Percentiles rank a stretch among this genome's conserved stretches.
phyloP scores from a whole-genome alignment of 1,140 invertebrate genomes.

The Drosophila pallidifrons region DNA sequence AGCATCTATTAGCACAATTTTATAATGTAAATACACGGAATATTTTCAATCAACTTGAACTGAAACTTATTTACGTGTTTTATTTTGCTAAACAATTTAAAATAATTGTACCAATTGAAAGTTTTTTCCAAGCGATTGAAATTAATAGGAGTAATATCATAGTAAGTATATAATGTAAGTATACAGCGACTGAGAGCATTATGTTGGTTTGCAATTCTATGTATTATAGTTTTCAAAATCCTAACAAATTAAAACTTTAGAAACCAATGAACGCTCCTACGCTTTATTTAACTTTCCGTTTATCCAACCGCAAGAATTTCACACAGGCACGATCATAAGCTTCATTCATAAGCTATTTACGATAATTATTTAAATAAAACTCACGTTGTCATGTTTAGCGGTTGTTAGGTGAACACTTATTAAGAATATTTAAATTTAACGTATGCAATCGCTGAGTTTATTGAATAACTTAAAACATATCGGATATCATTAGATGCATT shows the following conservation, averaged over 20 bases:
- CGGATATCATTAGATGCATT: neutral
- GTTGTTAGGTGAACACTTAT: slow-evolving; percentile 2
- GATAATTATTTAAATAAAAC: slow-evolving; percentile 54
- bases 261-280: too few relatives aligned
- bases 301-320: neutral
- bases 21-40: slow-evolving; percentile 66
- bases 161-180: neutral
- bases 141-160: neutral
- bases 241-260: too few relatives aligned
- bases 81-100: too few relatives aligned
- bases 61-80: neutral
- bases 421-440: neutral
- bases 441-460: neutral
- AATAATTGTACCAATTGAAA: neutral
- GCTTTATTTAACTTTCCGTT: neutral
- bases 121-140: neutral
- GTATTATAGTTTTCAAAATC: neutral
- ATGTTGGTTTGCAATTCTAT: neutral
- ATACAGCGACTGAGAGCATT: too few relatives aligned
- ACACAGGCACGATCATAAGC: slow-evolving; percentile 41
- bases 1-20: slow-evolving; percentile 71
- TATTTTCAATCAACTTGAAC: slow-evolving; percentile 37
- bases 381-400: slow-evolving; percentile 62
- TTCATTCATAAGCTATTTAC: slow-evolving; percentile 31
- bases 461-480: neutral